Evolutionary conservation across 92 coral and sea anemone genomes (phyloP), one percentile per base, ranked within the genome.

Genomic region (Diadumene lineata): DNA sequence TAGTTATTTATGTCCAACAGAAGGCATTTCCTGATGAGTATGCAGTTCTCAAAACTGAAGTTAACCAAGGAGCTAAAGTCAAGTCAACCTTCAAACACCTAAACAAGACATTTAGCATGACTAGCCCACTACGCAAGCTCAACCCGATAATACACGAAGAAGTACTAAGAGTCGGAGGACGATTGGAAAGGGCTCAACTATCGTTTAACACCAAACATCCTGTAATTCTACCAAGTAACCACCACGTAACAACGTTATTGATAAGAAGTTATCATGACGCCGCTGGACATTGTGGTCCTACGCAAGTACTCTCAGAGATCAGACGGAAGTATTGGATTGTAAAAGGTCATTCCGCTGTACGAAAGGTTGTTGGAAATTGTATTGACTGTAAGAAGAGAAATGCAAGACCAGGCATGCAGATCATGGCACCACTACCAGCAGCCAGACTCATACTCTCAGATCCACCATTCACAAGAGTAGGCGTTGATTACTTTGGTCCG

Each of bases 231-330:
- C 86, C 90, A 33, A 22, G 50, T 48, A 65, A 71, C 26, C 75
- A 76, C 64, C 83, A 50, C 25, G 86, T 81, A 0, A 81, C 82
- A 17, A 78, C 66, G 57, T 48, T 81, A 55, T 27, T 86, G 7
- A 38, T 38, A 6, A 6, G 13, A 38, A 38, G 7, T 4, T 38
- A 38, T 38, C 48, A 38, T 13, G 7, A 38, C 6, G 48, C 6
- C 17, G 71, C 69, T 15, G 82, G 90, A 0, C 86, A 81, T 72
- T 66, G 81, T 74, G 87, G 87, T 1, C 79, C 81, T 29, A 81
- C 56, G 38, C 38, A 61, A 10, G 90, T 81, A 1, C 76, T 75
- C 17, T 55, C 81, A 64, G 46, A 60, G 13, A 31, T 82, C 23
- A 9, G 60, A 2, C 60, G n/a, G n/a, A 22, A 2, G 3, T 53